These are phyloP conservation scores for Dipus sagitta DNA, from an alignment of 2,797 vertebrate species.

Conservation along the genomic window DNA sequence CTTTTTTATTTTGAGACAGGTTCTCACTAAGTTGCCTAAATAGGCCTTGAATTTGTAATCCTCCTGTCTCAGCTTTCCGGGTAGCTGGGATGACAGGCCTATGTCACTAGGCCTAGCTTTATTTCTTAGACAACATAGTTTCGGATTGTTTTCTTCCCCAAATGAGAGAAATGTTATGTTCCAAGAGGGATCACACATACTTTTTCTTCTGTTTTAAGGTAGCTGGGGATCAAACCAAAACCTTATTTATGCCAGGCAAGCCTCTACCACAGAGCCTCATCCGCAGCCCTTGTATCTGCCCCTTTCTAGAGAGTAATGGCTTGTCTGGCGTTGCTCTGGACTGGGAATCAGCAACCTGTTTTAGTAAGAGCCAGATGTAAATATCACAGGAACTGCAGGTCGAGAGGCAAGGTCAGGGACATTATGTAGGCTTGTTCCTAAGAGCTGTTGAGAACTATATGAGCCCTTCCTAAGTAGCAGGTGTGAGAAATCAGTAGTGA, in stretches of 20 bases:
- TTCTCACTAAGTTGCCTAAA: not conserved
- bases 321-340: not conserved
- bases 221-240: not conserved
- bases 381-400: not conserved
- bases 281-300: not conserved
- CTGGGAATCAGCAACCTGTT: not conserved
- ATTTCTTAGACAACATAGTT: conserved; percentile 36
- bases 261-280: not conserved
- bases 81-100: too few species aligned
- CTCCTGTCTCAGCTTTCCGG: not conserved
- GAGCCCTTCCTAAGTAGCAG: not conserved
- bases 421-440: rapidly evolving
- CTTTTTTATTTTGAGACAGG: not conserved
- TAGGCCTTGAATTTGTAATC: not conserved
- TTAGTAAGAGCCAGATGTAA: not conserved
- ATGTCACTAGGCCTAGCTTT: not conserved
- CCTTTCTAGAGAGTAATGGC: not conserved
- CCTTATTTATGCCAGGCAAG: not conserved
- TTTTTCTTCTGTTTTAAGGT: not conserved
- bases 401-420: not conserved
- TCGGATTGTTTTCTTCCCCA: conserved; percentile 43
- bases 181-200: not conserved
- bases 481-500: rapidly evolving
- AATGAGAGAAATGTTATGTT: conserved; percentile 49
- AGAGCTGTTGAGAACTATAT: not conserved